Conservation (phyloP, 35 echinoderm and acorn worm genomes). For the Acanthaster planci region DNA sequence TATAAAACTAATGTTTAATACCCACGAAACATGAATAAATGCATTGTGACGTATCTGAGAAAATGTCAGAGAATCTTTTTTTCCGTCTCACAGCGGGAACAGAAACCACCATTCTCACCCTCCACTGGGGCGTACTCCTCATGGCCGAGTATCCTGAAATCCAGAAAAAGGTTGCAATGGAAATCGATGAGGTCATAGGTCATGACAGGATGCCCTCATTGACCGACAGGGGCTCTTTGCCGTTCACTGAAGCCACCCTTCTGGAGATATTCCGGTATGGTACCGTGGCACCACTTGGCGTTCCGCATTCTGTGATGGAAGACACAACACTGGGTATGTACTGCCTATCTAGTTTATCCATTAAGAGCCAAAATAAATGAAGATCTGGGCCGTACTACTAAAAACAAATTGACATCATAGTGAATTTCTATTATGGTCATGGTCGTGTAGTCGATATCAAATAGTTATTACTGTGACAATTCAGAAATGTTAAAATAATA, state of each 20-base stretch:
- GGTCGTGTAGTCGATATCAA: no score
- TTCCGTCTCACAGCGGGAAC: slow-evolving; percentile 32
- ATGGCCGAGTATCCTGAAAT: slow-evolving; percentile 60
- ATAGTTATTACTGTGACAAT: no score
- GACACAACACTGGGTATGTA: slow-evolving; percentile 30
- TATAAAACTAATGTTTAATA: no score
- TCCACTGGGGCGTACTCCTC: slow-evolving; percentile 47
- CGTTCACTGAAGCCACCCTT: slow-evolving; percentile 41
- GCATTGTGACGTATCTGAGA: no score
- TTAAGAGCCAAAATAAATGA: no score
- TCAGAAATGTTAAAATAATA: no score
- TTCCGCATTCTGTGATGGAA: background rate
- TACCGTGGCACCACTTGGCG: slow-evolving; percentile 7
- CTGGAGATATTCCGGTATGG: slow-evolving; percentile 49
- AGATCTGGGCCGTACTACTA: no score
- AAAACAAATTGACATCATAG: no score
- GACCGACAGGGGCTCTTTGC: slow-evolving; percentile 41
- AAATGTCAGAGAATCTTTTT: no score
- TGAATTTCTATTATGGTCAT: no score
- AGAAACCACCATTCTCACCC: slow-evolving; percentile 35
- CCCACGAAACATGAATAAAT: no score
- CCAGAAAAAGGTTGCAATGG: slow-evolving; percentile 54
- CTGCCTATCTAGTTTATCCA: background rate
- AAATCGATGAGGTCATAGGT: slow-evolving; percentile 53
- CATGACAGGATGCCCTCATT: slow-evolving; percentile 52